These are phyloP conservation scores for Sebastes matsubarae DNA, from an alignment of 2,797 vertebrate genomes.

Conservation along the genomic window DNA sequence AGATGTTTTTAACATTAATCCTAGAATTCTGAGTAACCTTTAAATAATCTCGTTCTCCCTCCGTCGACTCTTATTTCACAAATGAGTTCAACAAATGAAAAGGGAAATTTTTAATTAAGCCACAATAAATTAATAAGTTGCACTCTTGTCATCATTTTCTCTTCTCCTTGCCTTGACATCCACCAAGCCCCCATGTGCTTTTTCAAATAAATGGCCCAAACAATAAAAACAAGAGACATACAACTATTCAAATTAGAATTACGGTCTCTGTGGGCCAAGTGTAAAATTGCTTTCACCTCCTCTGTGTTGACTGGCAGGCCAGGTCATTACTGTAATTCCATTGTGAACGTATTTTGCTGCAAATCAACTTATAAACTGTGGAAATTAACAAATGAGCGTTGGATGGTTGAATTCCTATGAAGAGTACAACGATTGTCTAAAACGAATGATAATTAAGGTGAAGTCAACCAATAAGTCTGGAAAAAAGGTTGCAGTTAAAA, in stretches of 20 bases:
- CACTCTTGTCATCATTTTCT: slow-evolving; percentile 65
- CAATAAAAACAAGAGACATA: slow-evolving; percentile 72
- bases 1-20: slow-evolving; percentile 15
- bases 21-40: slow-evolving; percentile 19
- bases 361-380: slow-evolving; percentile 65
- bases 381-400: slow-evolving; percentile 61
- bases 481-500: neutral
- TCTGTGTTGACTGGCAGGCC: slow-evolving; percentile 68
- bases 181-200: slow-evolving; percentile 53
- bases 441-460: slow-evolving; percentile 26
- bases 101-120: slow-evolving; percentile 63
- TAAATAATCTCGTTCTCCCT: slow-evolving; percentile 11
- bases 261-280: slow-evolving; percentile 70
- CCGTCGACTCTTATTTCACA: slow-evolving; percentile 44
- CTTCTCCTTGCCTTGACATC: slow-evolving; percentile 42
- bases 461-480: slow-evolving; percentile 10
- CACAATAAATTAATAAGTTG: slow-evolving; percentile 70
- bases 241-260: slow-evolving; percentile 71
- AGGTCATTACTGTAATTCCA: slow-evolving; percentile 75
- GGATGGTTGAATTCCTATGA: slow-evolving; percentile 33
- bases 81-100: slow-evolving; percentile 38
- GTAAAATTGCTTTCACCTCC: slow-evolving; percentile 82
- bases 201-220: slow-evolving; percentile 72
- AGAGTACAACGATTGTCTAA: slow-evolving; percentile 19
- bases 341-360: slow-evolving; percentile 56